Conservation (phyloP, 2,888 invertebrate species). For the Campoplex nolae region DNA sequence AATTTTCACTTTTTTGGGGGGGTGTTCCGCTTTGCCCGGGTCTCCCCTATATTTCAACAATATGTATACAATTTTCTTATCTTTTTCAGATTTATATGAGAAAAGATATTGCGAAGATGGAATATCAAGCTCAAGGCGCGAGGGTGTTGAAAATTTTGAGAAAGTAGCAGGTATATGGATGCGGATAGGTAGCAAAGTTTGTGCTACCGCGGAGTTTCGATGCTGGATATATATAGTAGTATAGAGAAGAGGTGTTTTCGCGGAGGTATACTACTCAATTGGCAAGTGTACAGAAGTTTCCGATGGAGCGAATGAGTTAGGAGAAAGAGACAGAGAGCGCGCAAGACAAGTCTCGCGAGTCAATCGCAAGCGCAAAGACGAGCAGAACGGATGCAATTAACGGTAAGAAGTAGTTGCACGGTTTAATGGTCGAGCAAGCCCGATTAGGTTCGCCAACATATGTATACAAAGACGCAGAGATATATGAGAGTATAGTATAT, state of each 20-base stretch:
- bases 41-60: no score
- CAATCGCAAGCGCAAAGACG: constrained; percentile 64
- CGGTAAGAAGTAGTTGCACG: constrained; percentile 81
- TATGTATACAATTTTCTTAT: no score
- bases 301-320: neutral
- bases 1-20: no score
- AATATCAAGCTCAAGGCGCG: no score
- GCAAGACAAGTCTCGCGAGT: constrained; percentile 70
- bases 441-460: constrained; percentile 69
- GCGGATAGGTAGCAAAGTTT: no score
- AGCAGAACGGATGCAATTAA: constrained; percentile 81
- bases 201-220: neutral
- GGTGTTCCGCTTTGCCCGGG: no score
- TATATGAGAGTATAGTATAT: no score
- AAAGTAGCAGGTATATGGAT: no score
- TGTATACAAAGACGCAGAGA: neutral
- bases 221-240: neutral
- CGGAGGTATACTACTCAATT: constrained; percentile 35
- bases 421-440: constrained; percentile 81
- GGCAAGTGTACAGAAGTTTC: constrained; percentile 28
- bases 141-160: no score
- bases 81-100: no score
- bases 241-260: constrained; percentile 20
- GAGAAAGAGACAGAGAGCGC: neutral
- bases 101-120: neutral